Conservation (phyloP, 2,888 invertebrate species). For the Halictus quadricinctus region DNA sequence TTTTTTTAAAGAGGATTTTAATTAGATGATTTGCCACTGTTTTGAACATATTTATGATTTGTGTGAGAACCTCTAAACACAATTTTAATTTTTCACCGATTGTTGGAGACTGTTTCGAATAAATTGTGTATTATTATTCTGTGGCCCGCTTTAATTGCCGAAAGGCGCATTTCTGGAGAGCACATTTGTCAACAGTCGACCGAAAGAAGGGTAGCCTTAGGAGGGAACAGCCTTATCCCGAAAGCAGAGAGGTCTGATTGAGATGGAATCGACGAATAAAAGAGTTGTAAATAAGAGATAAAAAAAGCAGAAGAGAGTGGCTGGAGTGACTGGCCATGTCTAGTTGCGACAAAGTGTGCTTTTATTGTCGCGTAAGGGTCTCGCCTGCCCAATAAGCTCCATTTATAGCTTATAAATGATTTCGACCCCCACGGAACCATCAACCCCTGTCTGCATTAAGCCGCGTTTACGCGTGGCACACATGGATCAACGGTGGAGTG, state of each 20-base stretch:
- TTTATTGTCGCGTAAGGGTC: conserved; percentile 80
- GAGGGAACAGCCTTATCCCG: background rate
- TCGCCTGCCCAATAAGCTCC: conserved; percentile 78
- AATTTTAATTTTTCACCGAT: background rate
- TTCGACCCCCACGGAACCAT: conserved; percentile 73
- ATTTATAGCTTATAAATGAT: conserved; percentile 83
- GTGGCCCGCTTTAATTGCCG: background rate
- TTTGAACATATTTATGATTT: no score
- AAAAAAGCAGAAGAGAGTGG: conserved; percentile 71
- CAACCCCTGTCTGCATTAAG: conserved; percentile 81
- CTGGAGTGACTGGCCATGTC: conserved; percentile 80
- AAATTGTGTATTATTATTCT: background rate
- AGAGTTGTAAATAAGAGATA: conserved; percentile 82
- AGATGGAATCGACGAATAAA: conserved; percentile 82
- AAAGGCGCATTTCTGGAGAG: background rate
- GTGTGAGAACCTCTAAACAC: no score
- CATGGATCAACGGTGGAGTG: conserved; percentile 50
- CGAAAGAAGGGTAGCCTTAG: background rate
- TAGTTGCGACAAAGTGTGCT: conserved; percentile 78
- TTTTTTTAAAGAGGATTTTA: no score
- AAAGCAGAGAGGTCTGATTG: conserved; percentile 76
- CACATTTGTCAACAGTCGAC: background rate
- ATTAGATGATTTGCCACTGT: no score
- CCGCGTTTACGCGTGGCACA: conserved; percentile 69
- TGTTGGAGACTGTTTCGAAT: background rate